A percentile compares a stretch with the other conserved stretches of the same genome.
Conservation (phyloP, 2,888 invertebrate species). For the Phyllotreta cruciferae region DNA sequence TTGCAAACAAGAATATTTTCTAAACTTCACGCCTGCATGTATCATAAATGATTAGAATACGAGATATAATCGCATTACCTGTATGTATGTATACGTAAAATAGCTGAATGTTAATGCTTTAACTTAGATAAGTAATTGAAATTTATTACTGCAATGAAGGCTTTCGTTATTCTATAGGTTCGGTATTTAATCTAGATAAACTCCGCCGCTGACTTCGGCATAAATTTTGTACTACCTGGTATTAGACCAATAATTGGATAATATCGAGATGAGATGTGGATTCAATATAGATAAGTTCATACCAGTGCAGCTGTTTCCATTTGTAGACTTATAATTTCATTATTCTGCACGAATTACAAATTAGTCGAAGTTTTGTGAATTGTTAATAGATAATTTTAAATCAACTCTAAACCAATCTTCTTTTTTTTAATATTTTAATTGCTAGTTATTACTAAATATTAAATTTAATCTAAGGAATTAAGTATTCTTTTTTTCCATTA, state of each 20-base stretch:
- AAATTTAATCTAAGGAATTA: background rate
- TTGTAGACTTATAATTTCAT: conserved; percentile 10
- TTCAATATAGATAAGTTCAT: conserved; percentile 19
- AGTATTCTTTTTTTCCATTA: conserved; percentile 4
- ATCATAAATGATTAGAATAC: too few species aligned
- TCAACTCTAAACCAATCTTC: too few species aligned
- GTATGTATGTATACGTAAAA: too few species aligned
- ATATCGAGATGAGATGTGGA: conserved; percentile 20
- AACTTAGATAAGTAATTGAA: background rate
- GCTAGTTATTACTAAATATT: too few species aligned
- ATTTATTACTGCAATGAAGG: background rate
- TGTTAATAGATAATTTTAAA: too few species aligned
- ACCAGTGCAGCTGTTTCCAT: conserved; percentile 2
- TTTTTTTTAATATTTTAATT: too few species aligned
- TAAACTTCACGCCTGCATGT: too few species aligned
- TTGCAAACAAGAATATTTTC: too few species aligned
- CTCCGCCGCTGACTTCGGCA: conserved; percentile 15
- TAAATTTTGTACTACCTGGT: conserved; percentile 17
- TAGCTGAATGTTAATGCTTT: too few species aligned
- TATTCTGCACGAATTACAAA: too few species aligned
- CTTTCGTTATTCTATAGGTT: conserved; percentile 1
- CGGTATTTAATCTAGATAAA: conserved; percentile 7
- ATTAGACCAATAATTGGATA: conserved; percentile 20
- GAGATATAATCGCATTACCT: too few species aligned
- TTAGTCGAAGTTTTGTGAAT: too few species aligned